These are phyloP conservation scores for Apoda limacodes DNA, from an alignment of 2,888 invertebrate genomes.

Conservation along the genomic window DNA sequence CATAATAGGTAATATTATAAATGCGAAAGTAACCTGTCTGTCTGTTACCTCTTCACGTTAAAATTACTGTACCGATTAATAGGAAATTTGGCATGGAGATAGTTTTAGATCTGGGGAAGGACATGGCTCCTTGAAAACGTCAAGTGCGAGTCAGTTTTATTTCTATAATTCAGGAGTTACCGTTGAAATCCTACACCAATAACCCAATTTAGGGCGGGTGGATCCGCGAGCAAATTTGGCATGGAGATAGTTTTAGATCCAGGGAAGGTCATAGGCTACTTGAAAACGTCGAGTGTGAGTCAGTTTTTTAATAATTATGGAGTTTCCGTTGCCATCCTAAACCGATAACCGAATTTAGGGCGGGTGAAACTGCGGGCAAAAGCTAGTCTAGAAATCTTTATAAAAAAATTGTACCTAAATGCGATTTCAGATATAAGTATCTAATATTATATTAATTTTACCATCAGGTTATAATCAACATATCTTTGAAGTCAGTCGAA, in stretches of 20 bases:
- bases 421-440: no score
- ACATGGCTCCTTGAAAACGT: no score
- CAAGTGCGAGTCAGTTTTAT: no score
- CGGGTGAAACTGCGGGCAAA: neutral
- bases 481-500: constrained; percentile 71
- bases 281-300: no score
- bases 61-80: neutral
- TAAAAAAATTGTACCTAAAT: neutral
- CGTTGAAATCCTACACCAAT: no score
- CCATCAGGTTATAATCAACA: constrained; percentile 72
- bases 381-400: neutral
- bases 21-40: neutral
- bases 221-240: no score
- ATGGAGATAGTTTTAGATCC: no score
- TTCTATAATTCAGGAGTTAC: no score
- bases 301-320: no score
- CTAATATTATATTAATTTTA: constrained; percentile 18
- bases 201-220: no score
- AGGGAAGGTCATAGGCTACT: no score
- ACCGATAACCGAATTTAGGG: neutral
- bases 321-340: no score
- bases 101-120: neutral
- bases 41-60: neutral
- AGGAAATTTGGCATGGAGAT: neutral
- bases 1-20: neutral